phyloP scores from a whole-genome alignment of 2,113 vertebrate genomes.

The Spea multiplicata region DNA sequence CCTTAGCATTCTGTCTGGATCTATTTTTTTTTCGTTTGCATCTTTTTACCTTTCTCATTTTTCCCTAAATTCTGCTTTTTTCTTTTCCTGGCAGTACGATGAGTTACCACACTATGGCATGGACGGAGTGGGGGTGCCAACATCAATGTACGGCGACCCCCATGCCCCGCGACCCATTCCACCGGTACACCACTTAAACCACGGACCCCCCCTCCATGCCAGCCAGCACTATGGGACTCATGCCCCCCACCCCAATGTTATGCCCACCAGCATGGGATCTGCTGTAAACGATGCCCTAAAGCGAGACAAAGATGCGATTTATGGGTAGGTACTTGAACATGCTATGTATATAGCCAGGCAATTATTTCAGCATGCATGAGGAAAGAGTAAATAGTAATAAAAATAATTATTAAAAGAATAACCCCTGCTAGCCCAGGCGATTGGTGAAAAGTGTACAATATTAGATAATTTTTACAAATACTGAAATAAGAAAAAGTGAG shows the following conservation, averaged over 20 bases:
- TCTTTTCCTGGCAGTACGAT: conserved; percentile 87
- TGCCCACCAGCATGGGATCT: conserved; percentile 98
- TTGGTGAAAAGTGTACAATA: too few species aligned
- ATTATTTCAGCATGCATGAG: too few species aligned
- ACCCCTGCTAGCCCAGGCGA: too few species aligned
- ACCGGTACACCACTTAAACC: conserved; percentile 98
- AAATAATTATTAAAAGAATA: too few species aligned
- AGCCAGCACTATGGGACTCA: conserved; percentile 98
- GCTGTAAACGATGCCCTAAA: conserved; percentile 99
- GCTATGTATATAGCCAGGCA: neutral
- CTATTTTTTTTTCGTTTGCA: conserved; percentile 1
- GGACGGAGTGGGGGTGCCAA: conserved; percentile 95
- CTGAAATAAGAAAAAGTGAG: neutral
- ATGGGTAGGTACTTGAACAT: conserved; percentile 78
- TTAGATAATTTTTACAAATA: neutral
- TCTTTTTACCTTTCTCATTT: conserved; percentile 41
- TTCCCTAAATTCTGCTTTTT: conserved; percentile 53
- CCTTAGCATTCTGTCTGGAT: neutral
- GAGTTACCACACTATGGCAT: conserved; percentile 99
- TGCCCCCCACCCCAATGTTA: conserved; percentile 97
- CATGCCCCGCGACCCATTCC: conserved; percentile 96
- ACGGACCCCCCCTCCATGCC: conserved; percentile 96
- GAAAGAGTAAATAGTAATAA: too few species aligned
- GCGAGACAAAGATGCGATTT: conserved; percentile 99
- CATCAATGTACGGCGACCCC: conserved; percentile 98